phyloP scores from a whole-genome alignment of 2,113 vertebrate genomes.

The human (Homo sapiens) region GRCh38 chr4:40438501-40439000 shows the following conservation, averaged over 20 bases:
- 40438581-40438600: constrained; percentile 99
- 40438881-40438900: constrained; percentile 98
- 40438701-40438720: constrained; percentile 94
- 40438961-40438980: neutral
- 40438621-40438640: constrained; percentile 97
- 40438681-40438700: constrained; percentile 94
- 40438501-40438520: constrained; percentile 96
- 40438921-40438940: constrained; percentile 80
- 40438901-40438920: constrained; percentile 91
- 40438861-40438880: constrained; percentile 93
- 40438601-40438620: constrained; percentile 96
- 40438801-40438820: constrained; percentile 91
- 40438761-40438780: constrained; percentile 95
- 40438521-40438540: constrained; percentile 96
- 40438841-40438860: constrained; percentile 86
- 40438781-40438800: constrained; percentile 92
- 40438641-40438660: constrained; percentile 97
- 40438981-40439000: neutral
- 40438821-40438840: constrained; percentile 87
- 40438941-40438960: neutral
- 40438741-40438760: constrained; percentile 97
- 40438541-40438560: constrained; percentile 99
- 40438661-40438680: constrained; percentile 99
- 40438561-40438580: constrained; percentile 98
- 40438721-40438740: constrained; percentile 97